Base-by-base conservation (phyloP, 2,888 invertebrate genomes). In the Scaptomyza polygonia region DNA sequence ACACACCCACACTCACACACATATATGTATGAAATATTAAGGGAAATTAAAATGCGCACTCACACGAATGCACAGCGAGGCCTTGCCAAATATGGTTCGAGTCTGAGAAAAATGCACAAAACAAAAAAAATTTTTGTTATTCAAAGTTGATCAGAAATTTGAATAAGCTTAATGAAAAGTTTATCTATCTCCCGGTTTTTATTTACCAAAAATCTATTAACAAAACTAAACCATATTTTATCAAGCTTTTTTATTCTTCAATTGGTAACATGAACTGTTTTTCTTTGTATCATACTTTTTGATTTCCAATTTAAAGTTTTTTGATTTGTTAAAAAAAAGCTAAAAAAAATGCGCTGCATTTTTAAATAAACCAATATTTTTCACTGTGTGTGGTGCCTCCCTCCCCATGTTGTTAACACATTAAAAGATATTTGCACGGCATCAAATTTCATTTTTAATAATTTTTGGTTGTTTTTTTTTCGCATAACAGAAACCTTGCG, bases 1-100 rank as follows among this genome's bases (percentile, higher is more conserved):
- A 47, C 27, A 47, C n/a, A n/a, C n/a, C n/a, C n/a, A n/a, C n/a
- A n/a, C n/a, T n/a, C n/a, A n/a, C n/a, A n/a, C n/a, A n/a, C n/a
- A n/a, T n/a, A n/a, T n/a, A n/a, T 14, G 27, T 71, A 86, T 83
- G 65, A 79, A 83, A 81, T 79, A 84, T 79, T 79, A 67, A 77
- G 57, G 69, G 59, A 80, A 79, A 80, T 80, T 82, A 80, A 80
- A 82, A 80, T 65, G 67, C 75, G 66, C 79, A 65, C 79, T 59
- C 74, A 70, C 51, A 75, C 66, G 69, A 70, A 55, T 64, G 71
- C 72, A 67, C 75, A 64, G 54, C 12, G 36, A 63, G 43, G 47
- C 51, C 44, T 34, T 61, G 63, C 74, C 70, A 67, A 71, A 75
- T 61, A 67, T 66, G 57, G 21, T 0, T 0, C 21, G 32, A 27